Evolutionary conservation across 2,113 vertebrate species (phyloP), one percentile per base, ranked within the genome.

Genomic region (Spea bombifrons): DNA sequence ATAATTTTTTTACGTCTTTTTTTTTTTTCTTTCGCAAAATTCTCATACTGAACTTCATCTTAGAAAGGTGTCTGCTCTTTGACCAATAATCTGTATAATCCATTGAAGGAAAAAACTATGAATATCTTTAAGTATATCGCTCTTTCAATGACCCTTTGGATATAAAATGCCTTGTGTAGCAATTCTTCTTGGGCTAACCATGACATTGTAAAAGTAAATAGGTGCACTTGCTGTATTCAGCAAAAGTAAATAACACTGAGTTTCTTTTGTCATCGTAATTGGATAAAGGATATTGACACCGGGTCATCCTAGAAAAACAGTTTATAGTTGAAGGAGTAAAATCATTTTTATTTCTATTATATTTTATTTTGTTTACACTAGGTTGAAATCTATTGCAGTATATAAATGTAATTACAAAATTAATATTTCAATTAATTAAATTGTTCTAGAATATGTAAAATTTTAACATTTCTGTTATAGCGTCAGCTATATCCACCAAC

Each of bases 61-160:
- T 73, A 80, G 71, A 50, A 80, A 74, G 78, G 78, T 80, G 78
- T 68, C 53, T 80, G 78, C 78, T 59, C 78, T 80, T 74, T 80
- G 78, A 74, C 71, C 78, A 80, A 50, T 80, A 80, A 80, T 80
- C 78, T 80, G 78, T 80, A 80, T 80, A 80, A 80, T 80, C 78
- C 78, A 80, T 80, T 71, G 73, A 65, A 48, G 64, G 66, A 52
- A 71, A 80, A 80, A 80, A 49, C 78, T 74, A 80, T 80, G 78
- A 80, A 80, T 80, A 80, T 74, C 65, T 80, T 80, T 74, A 80
- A 80, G 78, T 74, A 64, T 68, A 50, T 48, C 49, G 78, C 67
- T 70, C 71, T 80, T 59, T 68, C 71, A 68, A 57, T 80, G 78
- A 80, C 78, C 78, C 78, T 68, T 68, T 80, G 64, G 71, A 80